Percentiles rank a stretch among this genome's conserved stretches.
These are phyloP conservation scores for Operophtera brumata DNA, from an alignment of 2,888 invertebrate genomes.

Conservation along the genomic window DNA sequence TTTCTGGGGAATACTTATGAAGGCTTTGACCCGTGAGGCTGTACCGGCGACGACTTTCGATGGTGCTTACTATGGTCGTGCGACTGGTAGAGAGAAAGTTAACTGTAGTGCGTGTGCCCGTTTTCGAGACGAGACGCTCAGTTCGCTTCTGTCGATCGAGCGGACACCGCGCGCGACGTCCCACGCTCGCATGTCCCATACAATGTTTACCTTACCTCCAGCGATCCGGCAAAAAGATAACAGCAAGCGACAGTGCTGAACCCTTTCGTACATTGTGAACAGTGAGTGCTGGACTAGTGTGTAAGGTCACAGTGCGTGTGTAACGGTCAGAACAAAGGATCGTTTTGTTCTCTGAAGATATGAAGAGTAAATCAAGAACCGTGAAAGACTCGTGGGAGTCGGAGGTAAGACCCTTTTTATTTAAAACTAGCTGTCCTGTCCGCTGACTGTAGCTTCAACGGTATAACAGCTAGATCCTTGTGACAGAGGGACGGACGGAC, in stretches of 20 bases:
- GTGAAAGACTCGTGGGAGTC: conserved; percentile 75
- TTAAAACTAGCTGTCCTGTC: neutral
- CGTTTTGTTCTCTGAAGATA: conserved; percentile 65
- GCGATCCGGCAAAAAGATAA: conserved; percentile 55
- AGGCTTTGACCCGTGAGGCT: conserved; percentile 70
- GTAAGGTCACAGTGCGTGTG: conserved; percentile 56
- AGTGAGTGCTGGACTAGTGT: conserved; percentile 42
- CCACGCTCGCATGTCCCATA: conserved; percentile 22
- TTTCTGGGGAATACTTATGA: conserved; percentile 52
- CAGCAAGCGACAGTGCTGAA: conserved; percentile 70
- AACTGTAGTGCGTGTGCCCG: conserved; percentile 78
- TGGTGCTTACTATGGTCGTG: conserved; percentile 66
- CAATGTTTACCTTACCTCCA: conserved; percentile 57
- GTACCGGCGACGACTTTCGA: conserved; percentile 70
- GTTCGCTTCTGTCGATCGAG: conserved; percentile 46
- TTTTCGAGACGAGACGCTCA: conserved; percentile 52
- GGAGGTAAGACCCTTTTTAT: conserved; percentile 56
- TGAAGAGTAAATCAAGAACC: conserved; percentile 70
- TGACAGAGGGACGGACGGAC: too few relatives aligned
- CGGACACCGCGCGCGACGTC: conserved; percentile 32
- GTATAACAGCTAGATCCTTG: too few relatives aligned
- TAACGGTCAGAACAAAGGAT: conserved; percentile 56
- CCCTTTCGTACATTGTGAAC: conserved; percentile 35
- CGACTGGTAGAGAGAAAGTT: conserved; percentile 75
- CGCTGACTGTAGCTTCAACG: too few relatives aligned